Evolutionary conservation across 2,797 vertebrate species (phyloP), one percentile per base, ranked within the genome.

Genomic region (Rhodeus uyekii): DNA sequence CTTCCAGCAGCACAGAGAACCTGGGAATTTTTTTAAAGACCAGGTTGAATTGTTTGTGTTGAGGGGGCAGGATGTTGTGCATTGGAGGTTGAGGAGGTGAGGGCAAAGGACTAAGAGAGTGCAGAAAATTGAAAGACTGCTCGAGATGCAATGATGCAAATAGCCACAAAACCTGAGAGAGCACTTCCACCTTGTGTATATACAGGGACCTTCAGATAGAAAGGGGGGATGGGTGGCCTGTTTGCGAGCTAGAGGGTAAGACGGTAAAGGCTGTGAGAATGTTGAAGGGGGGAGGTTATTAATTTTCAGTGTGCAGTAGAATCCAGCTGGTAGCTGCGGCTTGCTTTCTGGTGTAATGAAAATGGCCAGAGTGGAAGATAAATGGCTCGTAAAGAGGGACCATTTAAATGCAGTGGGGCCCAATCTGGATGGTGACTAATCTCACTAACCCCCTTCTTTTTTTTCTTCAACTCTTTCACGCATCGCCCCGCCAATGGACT

Each of bases 381-480:
- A 98, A 98, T 99, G 97, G 95, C 96, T 97, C 96, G 96, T 98
- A 97, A 98, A 98, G 96, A 97, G 94, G 92, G 94, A 96, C 95
- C 96, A 96, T 98, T 98, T 97, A 98, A 96, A 98, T 96, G 96
- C 96, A 96, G 96, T 96, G 93, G 94, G 95, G 87, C 95, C 95
- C 85, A 86, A 81, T 86, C 85, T 88, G 75, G 48, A 81, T 85
- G 83, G 83, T 85, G 87, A 85, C 83, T 85, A 86, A 86, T 86
- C 82, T 84, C 82, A 82, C 58, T 34, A 46, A 77, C 48, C 42
- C 48, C 48, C 80, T 39, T 16, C 46, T 68, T 74, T 81, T 80
- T 81, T 71, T 81, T 58, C 46, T 36, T 4, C 46, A 36, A 22
- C 18, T 19, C 55, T n/a, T 80, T 82, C 68, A 69, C 48, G 61